These are phyloP conservation scores for Plotosus lineatus DNA, from an alignment of 2,113 vertebrate genomes.

Conservation along the genomic window DNA sequence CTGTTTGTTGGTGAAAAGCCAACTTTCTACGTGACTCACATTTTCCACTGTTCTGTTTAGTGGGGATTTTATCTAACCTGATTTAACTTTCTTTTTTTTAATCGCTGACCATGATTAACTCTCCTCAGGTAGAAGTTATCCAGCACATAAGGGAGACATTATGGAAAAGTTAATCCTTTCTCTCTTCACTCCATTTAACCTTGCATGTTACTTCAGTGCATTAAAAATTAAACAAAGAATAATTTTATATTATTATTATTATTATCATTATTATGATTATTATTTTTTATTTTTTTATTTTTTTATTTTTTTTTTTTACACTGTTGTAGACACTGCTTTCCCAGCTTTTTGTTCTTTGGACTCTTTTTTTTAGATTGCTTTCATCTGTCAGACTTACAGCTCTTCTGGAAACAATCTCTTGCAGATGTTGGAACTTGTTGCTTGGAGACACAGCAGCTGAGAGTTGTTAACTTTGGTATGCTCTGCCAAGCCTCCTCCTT, in stretches of 20 bases:
- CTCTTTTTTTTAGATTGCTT: constrained; percentile 1
- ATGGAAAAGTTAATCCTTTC: constrained; percentile 16
- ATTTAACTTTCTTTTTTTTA: neutral
- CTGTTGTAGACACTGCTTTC: neutral
- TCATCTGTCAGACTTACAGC: constrained; percentile 32
- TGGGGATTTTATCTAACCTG: neutral
- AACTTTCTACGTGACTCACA: constrained; percentile 41
- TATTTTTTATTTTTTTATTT: neutral
- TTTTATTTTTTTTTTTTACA: neutral
- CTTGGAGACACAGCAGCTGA: constrained; percentile 63
- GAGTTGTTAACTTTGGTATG: constrained; percentile 57
- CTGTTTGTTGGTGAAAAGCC: constrained; percentile 10
- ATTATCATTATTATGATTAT: neutral
- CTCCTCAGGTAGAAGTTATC: neutral
- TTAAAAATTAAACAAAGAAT: neutral
- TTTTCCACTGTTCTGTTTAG: constrained; percentile 30
- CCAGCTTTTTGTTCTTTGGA: neutral
- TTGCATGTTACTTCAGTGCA: constrained; percentile 43
- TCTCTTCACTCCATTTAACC: neutral
- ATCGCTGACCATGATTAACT: neutral
- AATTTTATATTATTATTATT: neutral
- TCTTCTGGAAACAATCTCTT: constrained; percentile 27
- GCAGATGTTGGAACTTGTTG: constrained; percentile 50
- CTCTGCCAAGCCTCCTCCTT: constrained; percentile 38
- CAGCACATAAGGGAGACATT: constrained; percentile 24